Evolutionary conservation across 2,888 invertebrate species (phyloP), one percentile per base, ranked within the genome.

Genomic region (Acleris emargana): DNA sequence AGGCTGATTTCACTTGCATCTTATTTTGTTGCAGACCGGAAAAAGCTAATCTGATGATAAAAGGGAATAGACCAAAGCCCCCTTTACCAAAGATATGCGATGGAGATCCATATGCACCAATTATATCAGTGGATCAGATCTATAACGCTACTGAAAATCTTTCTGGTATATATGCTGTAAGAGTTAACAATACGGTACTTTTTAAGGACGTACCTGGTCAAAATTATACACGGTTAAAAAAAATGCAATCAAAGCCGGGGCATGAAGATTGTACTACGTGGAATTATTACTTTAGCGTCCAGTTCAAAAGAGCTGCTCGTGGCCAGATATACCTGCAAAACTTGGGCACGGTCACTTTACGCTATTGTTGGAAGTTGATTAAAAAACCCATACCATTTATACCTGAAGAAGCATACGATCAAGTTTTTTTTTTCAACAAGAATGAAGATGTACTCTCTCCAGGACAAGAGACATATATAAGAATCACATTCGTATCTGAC

Each of bases 341-440:
- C 71, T 81, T 90, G 7, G 94, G 94, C n/a, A 92, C 91, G 13
- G 86, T 87, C 0, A 76, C 88, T 5, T 72, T 94, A 11, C 79
- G 85, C 64, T 93, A 93, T 73, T 88, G 89, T 62, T 94, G 94
- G 94, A 88, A 87, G 68, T 86, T 81, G 75, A 73, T 90, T 16
- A 85, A 80, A 67, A 78, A 75, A 53, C 68, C 80, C 0, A 78
- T 88, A 38, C 82, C 80, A 3, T 81, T 81, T 43, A 82, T 89
- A 71, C 82, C 86, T 4, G 86, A 87, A 64, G 81, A 80, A 51
- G 71, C 69, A 42, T 79, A 75, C 61, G 84, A 81, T 50, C 91
- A 87, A 75, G 84, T 85, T 0, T 95, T 94, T 74, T 94, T 88
- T 75, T 94, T 94, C 67, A 90, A 94, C 64, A 94, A 94, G 79